phyloP scores from a whole-genome alignment of 2,797 vertebrate genomes.

The Melopsittacus undulatus region DNA sequence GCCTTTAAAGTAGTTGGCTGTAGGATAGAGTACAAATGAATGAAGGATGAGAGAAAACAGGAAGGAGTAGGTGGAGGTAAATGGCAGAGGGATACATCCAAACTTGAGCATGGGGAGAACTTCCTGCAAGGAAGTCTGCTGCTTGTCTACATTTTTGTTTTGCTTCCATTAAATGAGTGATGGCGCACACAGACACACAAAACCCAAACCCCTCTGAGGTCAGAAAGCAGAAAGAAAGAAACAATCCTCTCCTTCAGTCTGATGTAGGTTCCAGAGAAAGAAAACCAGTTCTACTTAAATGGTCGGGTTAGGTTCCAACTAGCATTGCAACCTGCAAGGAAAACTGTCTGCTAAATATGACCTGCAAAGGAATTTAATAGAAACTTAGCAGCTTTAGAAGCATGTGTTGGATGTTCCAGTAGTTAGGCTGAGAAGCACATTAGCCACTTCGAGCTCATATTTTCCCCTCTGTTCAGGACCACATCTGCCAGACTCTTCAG shows the following conservation, averaged over 20 bases:
- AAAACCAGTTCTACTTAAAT: neutral
- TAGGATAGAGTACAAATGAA: neutral
- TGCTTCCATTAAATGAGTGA: neutral
- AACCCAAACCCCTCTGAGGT: neutral
- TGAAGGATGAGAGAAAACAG: neutral
- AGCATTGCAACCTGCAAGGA: neutral
- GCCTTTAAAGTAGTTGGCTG: neutral
- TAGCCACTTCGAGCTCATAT: neutral
- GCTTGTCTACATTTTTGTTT: neutral
- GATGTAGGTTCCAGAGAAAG: neutral
- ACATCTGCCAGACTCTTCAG: slow-evolving; percentile 25
- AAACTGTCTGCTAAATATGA: neutral
- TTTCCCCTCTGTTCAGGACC: neutral
- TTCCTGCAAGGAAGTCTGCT: neutral
- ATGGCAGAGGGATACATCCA: neutral
- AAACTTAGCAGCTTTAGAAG: neutral
- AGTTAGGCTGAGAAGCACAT: neutral
- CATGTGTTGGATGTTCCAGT: neutral
- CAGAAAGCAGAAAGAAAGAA: neutral
- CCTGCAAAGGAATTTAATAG: neutral
- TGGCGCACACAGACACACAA: neutral
- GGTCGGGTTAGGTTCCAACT: neutral
- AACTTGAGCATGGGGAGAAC: neutral
- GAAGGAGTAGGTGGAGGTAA: neutral
- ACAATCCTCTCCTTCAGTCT: neutral